These are phyloP conservation scores for Marmota flaviventris DNA, from an alignment of 2,113 vertebrate species.

Conservation along the genomic window DNA sequence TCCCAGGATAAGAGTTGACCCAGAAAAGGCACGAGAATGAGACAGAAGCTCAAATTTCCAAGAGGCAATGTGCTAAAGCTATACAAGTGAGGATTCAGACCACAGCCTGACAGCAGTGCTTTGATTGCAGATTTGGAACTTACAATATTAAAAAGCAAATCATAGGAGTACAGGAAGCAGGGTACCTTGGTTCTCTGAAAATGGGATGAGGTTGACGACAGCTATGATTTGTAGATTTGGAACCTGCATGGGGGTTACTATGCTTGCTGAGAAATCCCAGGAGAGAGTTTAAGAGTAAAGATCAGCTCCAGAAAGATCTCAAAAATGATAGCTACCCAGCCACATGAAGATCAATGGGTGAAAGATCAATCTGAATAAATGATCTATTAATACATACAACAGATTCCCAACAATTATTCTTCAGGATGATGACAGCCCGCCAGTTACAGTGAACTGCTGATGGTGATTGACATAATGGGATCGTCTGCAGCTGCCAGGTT, in stretches of 20 bases:
- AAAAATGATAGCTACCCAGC: slow-evolving; percentile 66
- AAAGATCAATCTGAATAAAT: slow-evolving; percentile 81
- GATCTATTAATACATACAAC: slow-evolving; percentile 80
- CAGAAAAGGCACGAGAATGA: background rate
- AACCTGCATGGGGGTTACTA: background rate
- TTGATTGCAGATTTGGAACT: slow-evolving; percentile 4
- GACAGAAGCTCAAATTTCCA: background rate
- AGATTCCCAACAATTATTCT: slow-evolving; percentile 76
- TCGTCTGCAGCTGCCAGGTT: slow-evolving; percentile 70
- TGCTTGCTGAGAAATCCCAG: slow-evolving; percentile 50
- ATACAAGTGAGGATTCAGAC: background rate
- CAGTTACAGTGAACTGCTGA: slow-evolving; percentile 64
- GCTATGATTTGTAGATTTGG: background rate
- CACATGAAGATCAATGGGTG: slow-evolving; percentile 76
- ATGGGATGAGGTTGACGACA: slow-evolving; percentile 19
- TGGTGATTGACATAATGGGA: slow-evolving; percentile 79
- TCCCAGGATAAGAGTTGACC: background rate
- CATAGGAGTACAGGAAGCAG: background rate
- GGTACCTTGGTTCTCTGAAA: background rate
- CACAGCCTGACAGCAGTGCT: background rate
- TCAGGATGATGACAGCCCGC: slow-evolving; percentile 62
- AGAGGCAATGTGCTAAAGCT: background rate
- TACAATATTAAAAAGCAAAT: slow-evolving; percentile 52
- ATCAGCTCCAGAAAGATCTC: slow-evolving; percentile 58
- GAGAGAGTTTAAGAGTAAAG: slow-evolving; percentile 55